phyloP scores from a whole-genome alignment of 2,113 vertebrate genomes.

The Alligator mississippiensis region DNA sequence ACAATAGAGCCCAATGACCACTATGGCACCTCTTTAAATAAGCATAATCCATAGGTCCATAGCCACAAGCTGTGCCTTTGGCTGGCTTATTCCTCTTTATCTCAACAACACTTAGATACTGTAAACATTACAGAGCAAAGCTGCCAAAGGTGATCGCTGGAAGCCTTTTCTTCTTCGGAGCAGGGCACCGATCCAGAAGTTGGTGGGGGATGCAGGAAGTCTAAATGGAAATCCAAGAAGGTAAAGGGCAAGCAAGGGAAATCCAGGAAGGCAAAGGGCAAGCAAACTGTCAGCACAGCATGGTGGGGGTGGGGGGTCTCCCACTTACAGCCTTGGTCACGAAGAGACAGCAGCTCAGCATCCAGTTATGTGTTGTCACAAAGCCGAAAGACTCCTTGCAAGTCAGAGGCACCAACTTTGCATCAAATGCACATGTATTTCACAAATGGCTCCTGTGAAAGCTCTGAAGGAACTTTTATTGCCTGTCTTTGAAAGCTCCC shows the following conservation, averaged over 20 bases:
- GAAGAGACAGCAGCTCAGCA: background rate
- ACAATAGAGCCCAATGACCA: background rate
- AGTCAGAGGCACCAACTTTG: background rate
- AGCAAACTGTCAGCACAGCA: background rate
- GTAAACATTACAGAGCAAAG: background rate
- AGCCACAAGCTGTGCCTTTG: background rate
- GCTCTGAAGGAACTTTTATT: background rate
- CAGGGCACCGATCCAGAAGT: background rate
- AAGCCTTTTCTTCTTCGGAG: background rate
- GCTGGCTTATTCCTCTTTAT: background rate
- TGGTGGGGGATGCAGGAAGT: background rate
- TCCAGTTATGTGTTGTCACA: background rate
- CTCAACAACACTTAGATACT: background rate
- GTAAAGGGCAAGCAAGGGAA: background rate
- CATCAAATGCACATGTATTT: background rate
- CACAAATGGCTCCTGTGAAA: background rate
- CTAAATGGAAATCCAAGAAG: background rate
- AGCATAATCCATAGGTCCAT: no score
- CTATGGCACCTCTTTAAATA: background rate
- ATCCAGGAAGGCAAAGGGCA: background rate
- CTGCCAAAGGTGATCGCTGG: background rate
- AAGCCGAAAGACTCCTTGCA: background rate
- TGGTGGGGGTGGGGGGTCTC: background rate
- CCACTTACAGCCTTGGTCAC: background rate
- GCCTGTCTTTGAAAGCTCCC: background rate